Evolutionary conservation across 53 echinoderm and acorn worm species (phyloP).

Genomic region (Pentamera pediparva): DNA sequence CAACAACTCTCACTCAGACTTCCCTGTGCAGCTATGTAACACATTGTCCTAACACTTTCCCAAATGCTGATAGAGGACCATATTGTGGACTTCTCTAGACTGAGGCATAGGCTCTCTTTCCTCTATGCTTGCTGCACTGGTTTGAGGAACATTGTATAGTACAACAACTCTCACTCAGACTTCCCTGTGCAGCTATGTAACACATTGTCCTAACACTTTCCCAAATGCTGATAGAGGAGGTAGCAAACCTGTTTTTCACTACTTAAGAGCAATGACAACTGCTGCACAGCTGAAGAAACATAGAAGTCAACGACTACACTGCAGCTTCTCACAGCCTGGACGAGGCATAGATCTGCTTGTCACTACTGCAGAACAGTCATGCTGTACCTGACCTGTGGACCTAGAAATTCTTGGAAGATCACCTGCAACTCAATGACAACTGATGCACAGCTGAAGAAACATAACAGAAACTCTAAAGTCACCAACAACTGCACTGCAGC

Average conservation of each 20-base stretch:
- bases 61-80: slow-evolving; percentile 84
- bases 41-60: slow-evolving; percentile 49
- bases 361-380: no score
- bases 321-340: no score
- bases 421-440: no score
- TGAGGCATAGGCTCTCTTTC: slow-evolving; percentile 92
- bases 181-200: slow-evolving; percentile 91
- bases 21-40: slow-evolving; percentile 85
- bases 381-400: no score
- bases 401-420: no score
- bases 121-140: slow-evolving; percentile 90
- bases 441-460: no score
- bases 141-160: slow-evolving; percentile 81
- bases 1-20: slow-evolving; percentile 85
- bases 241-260: background rate
- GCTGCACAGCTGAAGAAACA: background rate
- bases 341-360: no score
- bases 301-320: no score
- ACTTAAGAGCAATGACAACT: background rate
- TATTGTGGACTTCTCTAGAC: slow-evolving; percentile 98
- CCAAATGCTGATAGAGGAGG: background rate
- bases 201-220: background rate
- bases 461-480: no score
- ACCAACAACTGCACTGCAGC: no score
- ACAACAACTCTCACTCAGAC: slow-evolving; percentile 85